Conservation (phyloP, 2,797 vertebrate species). For the Triplophysa yarkandensis region DNA sequence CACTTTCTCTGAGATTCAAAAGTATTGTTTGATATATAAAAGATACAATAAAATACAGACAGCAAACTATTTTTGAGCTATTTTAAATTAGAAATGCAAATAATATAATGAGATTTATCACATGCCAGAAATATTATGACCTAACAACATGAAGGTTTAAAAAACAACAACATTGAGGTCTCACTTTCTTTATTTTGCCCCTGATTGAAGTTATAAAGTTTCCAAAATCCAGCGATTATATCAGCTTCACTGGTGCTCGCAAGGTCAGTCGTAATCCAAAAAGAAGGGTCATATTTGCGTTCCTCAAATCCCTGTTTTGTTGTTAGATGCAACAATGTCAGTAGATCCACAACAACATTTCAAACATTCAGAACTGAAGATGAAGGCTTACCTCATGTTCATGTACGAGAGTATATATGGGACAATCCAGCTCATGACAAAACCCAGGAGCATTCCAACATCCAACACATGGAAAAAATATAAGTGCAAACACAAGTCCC, state of each 20-base stretch:
- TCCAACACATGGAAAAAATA: background rate
- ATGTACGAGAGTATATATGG: conserved; percentile 38
- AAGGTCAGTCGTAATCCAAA: conserved; percentile 61
- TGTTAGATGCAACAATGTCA: background rate
- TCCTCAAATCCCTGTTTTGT: conserved; percentile 55
- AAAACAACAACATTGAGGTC: background rate
- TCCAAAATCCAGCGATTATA: conserved; percentile 22
- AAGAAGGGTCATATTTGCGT: conserved; percentile 46
- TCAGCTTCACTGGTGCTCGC: fast-evolving
- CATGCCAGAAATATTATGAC: no score
- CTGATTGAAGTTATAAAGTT: conserved; percentile 52
- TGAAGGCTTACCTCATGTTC: conserved; percentile 33
- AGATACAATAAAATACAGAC: background rate
- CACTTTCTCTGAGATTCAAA: conserved; percentile 38
- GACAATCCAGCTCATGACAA: conserved; percentile 45
- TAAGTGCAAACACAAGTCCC: conserved; percentile 21
- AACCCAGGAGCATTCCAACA: conserved; percentile 47
- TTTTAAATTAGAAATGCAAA: no score
- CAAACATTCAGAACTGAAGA: background rate
- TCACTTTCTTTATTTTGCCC: conserved; percentile 52
- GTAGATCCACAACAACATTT: background rate
- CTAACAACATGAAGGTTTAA: no score
- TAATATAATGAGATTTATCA: no score
- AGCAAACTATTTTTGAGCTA: background rate
- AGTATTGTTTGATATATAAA: background rate